Base-by-base conservation (phyloP, 2,888 invertebrate species). In the Aplocera efformata region DNA sequence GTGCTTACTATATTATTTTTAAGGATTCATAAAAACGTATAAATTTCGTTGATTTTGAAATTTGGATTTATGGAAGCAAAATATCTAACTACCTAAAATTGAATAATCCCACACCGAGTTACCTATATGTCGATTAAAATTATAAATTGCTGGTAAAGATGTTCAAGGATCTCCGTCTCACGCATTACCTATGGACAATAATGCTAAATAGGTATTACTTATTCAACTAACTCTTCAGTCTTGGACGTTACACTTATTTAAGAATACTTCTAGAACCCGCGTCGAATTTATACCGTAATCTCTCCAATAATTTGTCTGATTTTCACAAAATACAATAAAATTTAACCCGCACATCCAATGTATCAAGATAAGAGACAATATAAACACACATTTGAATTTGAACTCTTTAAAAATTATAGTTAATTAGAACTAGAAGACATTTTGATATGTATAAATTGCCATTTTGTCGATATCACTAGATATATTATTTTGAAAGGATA, bases 181-280 rank as follows among this genome's bases (percentile, higher is more conserved):
- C 72, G 75, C 77, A 77, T 74, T 75, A 77, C 75, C 77, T 82
- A 81, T 80, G 84, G 85, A 85, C 85, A 79, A 82, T 81, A 77
- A 85, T 77, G 79, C 85, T 86, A 83, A 78, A 79, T 82, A 81
- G 80, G 79, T 82, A 80, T 83, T 83, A 81, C 73, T 81, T 85
- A 84, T 72, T 82, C 74, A 80, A 73, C 82, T 85, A 83, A 82
- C 86, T 80, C 84, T 85, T 86, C 86, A 88, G 88, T 88, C 86
- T 88, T 88, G 84, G 81, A 81, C 85, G 86, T 86, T 86, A 82
- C 84, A 78, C 86, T 86, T 85, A 86, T 79, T 79, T 85, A 83
- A 77, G 52, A 84, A 84, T 83, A 85, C 72, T 81, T 73, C 81
- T 85, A 80, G 47, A 82, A 77, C 86, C 86, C 86, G 86, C 86